A percentile compares a stretch with the other conserved stretches of the same genome.
These are phyloP conservation scores for Drosophila parthenogenetica DNA, from an alignment of 2,888 invertebrate species.

Conservation along the genomic window DNA sequence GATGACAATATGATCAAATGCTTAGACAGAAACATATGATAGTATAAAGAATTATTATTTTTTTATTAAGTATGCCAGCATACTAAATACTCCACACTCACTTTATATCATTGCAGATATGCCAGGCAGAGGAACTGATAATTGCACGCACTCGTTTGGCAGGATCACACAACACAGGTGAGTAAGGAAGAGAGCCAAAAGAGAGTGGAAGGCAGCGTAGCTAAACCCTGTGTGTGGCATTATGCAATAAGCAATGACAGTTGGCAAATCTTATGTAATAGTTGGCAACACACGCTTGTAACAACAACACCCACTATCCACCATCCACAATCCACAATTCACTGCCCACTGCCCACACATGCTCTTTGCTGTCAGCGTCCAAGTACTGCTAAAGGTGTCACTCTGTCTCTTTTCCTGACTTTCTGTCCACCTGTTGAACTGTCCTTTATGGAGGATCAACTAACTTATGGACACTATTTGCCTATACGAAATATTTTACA, in stretches of 20 bases:
- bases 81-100: constrained; percentile 6
- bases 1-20: constrained; percentile 20
- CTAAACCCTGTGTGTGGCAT: not conserved
- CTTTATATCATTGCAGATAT: constrained; percentile 62
- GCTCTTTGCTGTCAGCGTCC: not conserved
- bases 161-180: constrained; percentile 71
- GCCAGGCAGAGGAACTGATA: constrained; percentile 66
- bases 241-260: constrained; percentile 11
- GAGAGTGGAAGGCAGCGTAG: not conserved
- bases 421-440: constrained; percentile 28
- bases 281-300: constrained; percentile 2
- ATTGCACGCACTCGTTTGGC: constrained; percentile 63
- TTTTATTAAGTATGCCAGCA: too few relatives aligned
- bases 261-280: constrained; percentile 21
- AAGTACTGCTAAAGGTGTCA: constrained; percentile 49
- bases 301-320: constrained; percentile 9
- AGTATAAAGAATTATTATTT: too few relatives aligned
- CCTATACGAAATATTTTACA: constrained; percentile 6
- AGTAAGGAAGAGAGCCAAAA: constrained; percentile 37
- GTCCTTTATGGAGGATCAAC: constrained; percentile 21
- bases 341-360: constrained; percentile 1
- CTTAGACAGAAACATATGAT: too few relatives aligned
- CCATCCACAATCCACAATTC: constrained; percentile 1
- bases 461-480: not conserved
- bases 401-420: not conserved